Conservation (phyloP, 92 coral and sea anemone species). For the Pocillopora meandrina region DNA sequence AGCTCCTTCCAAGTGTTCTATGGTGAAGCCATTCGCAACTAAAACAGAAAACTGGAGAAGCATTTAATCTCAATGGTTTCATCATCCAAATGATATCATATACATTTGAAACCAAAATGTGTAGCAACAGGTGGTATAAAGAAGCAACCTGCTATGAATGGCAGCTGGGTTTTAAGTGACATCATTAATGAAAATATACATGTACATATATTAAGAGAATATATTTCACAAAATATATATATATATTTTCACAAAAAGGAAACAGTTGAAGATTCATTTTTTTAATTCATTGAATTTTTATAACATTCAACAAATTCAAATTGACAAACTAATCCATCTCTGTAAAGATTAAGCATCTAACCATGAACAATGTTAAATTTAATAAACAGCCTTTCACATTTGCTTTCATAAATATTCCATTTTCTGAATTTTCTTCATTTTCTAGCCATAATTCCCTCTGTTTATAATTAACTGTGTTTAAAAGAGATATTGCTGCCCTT, state of each 20-base stretch:
- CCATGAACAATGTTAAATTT: neutral
- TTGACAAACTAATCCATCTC: neutral
- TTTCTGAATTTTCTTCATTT: constrained; percentile 12
- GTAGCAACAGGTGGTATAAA: neutral
- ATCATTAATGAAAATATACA: neutral
- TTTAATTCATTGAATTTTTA: neutral
- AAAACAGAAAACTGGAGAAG: neutral
- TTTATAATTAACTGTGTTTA: neutral
- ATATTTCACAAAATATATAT: neutral
- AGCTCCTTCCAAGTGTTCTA: too few relatives aligned
- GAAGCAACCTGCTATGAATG: neutral
- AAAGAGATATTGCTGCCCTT: neutral
- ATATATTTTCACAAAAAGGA: neutral
- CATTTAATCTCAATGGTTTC: neutral
- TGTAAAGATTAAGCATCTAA: too few relatives aligned
- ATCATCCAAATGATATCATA: neutral
- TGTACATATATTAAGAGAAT: neutral
- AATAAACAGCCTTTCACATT: neutral
- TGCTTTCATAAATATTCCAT: constrained; percentile 6
- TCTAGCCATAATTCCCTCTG: neutral
- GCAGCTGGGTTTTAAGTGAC: neutral
- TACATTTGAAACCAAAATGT: neutral
- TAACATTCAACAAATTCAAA: neutral
- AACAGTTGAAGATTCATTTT: neutral
- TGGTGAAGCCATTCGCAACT: neutral